Evolutionary conservation across 2,113 vertebrate genomes (phyloP).

Genomic region (Pitta sordida): DNA sequence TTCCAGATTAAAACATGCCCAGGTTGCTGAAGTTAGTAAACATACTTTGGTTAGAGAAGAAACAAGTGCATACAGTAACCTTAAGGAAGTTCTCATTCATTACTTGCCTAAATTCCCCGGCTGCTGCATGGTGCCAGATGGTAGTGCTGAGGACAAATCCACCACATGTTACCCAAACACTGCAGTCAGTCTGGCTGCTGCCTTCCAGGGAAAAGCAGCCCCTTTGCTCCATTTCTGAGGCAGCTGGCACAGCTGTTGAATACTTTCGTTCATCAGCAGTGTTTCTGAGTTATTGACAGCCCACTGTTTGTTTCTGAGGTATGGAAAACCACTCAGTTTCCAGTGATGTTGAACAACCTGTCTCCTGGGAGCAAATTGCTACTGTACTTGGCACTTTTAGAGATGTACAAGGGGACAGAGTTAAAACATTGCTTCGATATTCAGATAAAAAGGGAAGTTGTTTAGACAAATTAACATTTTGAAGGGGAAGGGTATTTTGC

Average conservation of each 20-base stretch:
- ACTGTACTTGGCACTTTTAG: not conserved
- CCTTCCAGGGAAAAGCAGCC: not conserved
- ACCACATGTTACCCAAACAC: accelerated
- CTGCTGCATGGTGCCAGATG: not conserved
- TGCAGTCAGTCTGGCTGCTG: accelerated
- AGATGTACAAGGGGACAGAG: not conserved
- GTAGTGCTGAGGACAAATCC: not conserved
- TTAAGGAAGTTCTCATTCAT: not conserved
- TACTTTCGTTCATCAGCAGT: not conserved
- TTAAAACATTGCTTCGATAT: not conserved
- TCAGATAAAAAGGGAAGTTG: not conserved
- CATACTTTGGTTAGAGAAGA: not conserved
- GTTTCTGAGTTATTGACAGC: not conserved
- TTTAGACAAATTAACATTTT: not conserved
- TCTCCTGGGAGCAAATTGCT: accelerated
- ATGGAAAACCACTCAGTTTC: not conserved
- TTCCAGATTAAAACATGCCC: not conserved
- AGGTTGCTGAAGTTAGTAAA: not conserved
- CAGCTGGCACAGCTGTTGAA: accelerated
- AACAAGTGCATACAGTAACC: not conserved
- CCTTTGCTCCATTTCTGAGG: accelerated
- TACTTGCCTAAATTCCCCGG: not conserved
- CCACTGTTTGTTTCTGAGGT: not conserved
- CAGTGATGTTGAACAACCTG: not conserved
- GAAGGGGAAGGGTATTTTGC: not conserved